Evolutionary conservation across 2,113 vertebrate genomes (phyloP), one percentile per base, ranked within the genome.

Genomic region (Plectropomus leopardus): DNA sequence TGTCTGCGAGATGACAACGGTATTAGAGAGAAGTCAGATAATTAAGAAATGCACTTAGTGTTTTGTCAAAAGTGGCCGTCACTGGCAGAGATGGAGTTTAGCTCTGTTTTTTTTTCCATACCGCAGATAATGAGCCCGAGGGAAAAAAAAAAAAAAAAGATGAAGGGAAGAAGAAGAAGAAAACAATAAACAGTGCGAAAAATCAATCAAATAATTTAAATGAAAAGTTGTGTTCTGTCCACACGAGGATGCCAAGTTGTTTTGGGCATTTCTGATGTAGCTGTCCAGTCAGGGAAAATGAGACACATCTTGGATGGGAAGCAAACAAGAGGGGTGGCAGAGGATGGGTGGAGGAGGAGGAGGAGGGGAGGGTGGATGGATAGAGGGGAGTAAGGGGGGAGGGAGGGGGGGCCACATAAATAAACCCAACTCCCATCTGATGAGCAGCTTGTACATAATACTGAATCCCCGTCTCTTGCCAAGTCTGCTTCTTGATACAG

Each of bases 371-470:
- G 72, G 71, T 34, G 80, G 64, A 79, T 60, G 73, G 74, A 72
- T 68, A 44, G 84, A 71, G 28, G 87, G 53, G 64, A 48, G 40
- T 0, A 6, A 53, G 28, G 72, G 57, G 69, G 54, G 77, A 14
- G 64, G 61, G 81, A 17, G 70, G 60, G 55, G 16, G 83, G 85
- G 61, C 24, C 79, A 87, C 89, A 86, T 91, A 93, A 95, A 95
- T 93, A 94, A 94, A 93, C 89, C 90, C 92, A 83, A 86, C 89
- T 94, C 93, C 94, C 94, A 95, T 95, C 94, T 95, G 94, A 95
- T 93, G 94, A 95, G 94, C 94, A 95, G 94, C 94, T 95, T 95
- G 95, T 94, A 92, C 92, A 91, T 94, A 93, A 94, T 89, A 91
- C 92, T 89, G 92, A 92, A 91, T 86, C 85, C 28, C 63, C 45